phyloP scores from a whole-genome alignment of 2,888 invertebrate genomes.

The Copidosoma aretas region DNA sequence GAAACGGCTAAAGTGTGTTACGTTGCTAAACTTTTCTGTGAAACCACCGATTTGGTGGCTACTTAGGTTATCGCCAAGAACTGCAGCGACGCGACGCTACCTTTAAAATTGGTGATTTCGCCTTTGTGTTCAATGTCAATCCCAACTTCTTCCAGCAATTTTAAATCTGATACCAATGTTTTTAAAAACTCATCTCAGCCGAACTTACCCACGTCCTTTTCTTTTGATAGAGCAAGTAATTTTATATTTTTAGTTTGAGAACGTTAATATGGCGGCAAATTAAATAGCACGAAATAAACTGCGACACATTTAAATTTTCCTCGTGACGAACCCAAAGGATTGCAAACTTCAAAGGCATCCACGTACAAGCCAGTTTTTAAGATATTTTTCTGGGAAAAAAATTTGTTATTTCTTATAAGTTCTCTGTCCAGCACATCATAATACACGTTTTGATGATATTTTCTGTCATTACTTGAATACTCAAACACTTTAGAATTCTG shows the following conservation, averaged over 20 bases:
- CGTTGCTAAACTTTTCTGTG: conserved; percentile 40
- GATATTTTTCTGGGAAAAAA: conserved; percentile 3
- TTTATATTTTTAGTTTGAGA: conserved; percentile 44
- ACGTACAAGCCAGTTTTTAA: conserved; percentile 8
- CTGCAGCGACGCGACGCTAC: not conserved
- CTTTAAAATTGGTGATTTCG: not conserved
- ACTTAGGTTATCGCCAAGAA: conserved; percentile 3
- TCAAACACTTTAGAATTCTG: not conserved
- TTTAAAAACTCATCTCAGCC: conserved; percentile 14
- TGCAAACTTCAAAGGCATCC: conserved; percentile 18
- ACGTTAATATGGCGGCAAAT: conserved; percentile 8
- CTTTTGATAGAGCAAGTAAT: conserved; percentile 32
- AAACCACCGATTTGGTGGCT: not conserved
- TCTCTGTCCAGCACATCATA: conserved; percentile 7
- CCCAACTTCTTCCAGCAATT: not conserved
- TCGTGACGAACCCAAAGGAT: conserved; percentile 8
- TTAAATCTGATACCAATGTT: conserved; percentile 31
- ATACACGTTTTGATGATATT: not conserved
- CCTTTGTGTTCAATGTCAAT: not conserved
- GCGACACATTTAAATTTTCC: conserved; percentile 10
- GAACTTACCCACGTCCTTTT: conserved; percentile 42
- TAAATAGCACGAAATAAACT: conserved; percentile 5
- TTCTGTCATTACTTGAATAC: not conserved
- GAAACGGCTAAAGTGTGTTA: conserved; percentile 41
- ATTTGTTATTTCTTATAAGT: conserved; percentile 2